Evolutionary conservation across 2,888 invertebrate species (phyloP), one percentile per base, ranked within the genome.

Genomic region (Ellobium chinense): DNA sequence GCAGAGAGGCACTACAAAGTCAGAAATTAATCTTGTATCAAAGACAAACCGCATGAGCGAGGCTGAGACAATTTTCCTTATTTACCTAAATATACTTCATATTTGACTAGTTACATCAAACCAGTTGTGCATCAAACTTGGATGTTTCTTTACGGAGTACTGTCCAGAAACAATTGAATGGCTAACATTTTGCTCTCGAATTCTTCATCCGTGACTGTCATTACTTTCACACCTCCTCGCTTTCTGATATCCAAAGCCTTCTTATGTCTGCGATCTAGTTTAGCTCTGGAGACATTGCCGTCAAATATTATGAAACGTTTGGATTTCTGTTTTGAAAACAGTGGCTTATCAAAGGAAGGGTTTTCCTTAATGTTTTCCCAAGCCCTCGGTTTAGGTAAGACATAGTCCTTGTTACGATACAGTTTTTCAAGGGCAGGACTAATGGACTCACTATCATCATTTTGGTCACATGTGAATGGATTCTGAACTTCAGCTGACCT

Each of bases 281-380:
- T 89, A 24, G 86, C 68, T 62, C 84, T 84, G n/a, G 87, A 72
- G 9, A 86, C 36, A 78, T 46, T 82, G 78, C 85, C 85, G 12
- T 81, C 77, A 87, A 89, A 89, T 5, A 83, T 76, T 21, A 88
- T 78, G 37, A 74, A 79, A 56, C 88, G 75, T 34, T 85, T 85
- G 27, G 83, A 80, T 66, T 83, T 80, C 68, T 85, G 84, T 66
- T 86, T 88, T 21, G 76, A 46, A 9, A 76, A 66, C 7, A 56
- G 5, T 2, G 66, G 24, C 4, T 56, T 54, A 2, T 78, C 79
- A 1, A 65, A 37, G 24, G 69, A 58, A 24, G 89, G 88, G 29
- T 73, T 82, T 80, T 90, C 90, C 77, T 84, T 87, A 24, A 90
- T 87, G n/a, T 88, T 89, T 81, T 88, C 88, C 88, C 88, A 89